Evolutionary conservation across 2,113 vertebrate species (phyloP).

Genomic region (Psephotus haematonotus): DNA sequence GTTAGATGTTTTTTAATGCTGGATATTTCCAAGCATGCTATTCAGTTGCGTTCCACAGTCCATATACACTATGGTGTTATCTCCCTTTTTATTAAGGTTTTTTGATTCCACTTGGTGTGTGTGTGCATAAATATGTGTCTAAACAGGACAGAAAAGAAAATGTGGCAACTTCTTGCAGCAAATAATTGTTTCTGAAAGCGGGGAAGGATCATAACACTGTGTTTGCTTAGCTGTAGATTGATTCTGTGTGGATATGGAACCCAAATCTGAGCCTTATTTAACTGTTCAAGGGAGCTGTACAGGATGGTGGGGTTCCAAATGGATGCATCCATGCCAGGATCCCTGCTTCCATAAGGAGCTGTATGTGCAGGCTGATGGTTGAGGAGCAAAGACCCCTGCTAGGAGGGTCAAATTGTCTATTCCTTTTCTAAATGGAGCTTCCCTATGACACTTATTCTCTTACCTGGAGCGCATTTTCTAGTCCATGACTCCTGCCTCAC

Average conservation of each 20-base stretch:
- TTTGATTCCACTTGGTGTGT: not conserved
- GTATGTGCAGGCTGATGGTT: not conserved
- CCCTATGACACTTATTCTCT: not conserved
- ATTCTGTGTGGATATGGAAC: not conserved
- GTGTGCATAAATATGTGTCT: not conserved
- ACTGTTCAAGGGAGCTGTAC: not conserved
- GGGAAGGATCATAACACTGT: not conserved
- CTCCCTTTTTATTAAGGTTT: not conserved
- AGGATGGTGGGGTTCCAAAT: not conserved
- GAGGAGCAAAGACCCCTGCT: not conserved
- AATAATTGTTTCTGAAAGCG: not conserved
- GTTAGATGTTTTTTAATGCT: not conserved
- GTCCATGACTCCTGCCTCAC: not conserved
- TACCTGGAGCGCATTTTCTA: not conserved
- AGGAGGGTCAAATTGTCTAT: not conserved
- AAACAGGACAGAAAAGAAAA: not conserved
- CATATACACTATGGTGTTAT: not conserved
- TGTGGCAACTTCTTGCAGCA: not conserved
- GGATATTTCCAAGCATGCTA: not conserved
- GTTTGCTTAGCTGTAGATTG: not conserved
- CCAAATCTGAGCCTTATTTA: not conserved
- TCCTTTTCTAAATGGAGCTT: not conserved
- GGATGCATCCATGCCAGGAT: not conserved
- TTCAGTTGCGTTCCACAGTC: not conserved
- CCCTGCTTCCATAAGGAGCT: not conserved